Conservation (phyloP, 1,140 invertebrate species). For the Bemisia tabaci region DNA sequence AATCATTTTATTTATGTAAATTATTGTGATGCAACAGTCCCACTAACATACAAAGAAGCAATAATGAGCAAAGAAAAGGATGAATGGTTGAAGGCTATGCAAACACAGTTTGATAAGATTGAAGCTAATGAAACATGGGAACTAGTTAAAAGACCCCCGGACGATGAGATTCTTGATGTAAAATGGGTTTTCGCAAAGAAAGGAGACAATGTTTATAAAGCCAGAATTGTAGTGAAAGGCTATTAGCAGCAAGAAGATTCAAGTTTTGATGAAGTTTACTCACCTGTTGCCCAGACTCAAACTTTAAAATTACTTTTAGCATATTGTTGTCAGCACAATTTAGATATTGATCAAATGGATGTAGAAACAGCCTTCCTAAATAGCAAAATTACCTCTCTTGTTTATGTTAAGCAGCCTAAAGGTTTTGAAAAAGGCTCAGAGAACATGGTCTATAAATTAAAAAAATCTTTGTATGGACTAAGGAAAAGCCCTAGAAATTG, state of each 20-base stretch:
- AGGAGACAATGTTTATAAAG: constrained; percentile 18
- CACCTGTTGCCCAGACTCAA: constrained; percentile 17
- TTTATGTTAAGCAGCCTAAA: constrained; percentile 25
- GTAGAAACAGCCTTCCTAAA: constrained; percentile 24
- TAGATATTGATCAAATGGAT: constrained; percentile 17
- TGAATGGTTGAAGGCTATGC: constrained; percentile 14
- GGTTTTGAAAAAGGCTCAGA: constrained; percentile 5
- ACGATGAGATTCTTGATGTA: constrained; percentile 16
- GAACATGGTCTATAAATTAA: constrained; percentile 13
- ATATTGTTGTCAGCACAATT: constrained; percentile 11
- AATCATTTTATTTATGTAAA: no score
- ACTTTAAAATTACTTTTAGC: constrained; percentile 19
- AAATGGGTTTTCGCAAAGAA: constrained; percentile 20
- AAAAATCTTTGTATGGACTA: constrained; percentile 20
- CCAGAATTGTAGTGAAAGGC: constrained; percentile 19
- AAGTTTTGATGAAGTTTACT: constrained; percentile 21
- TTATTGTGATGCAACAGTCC: background rate
- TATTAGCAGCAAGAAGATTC: constrained; percentile 19
- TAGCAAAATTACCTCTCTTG: constrained; percentile 19
- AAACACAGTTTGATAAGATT: constrained; percentile 10
- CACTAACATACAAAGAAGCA: constrained; percentile 1
- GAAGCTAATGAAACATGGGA: constrained; percentile 20
- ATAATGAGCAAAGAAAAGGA: background rate
- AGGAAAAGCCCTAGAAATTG: constrained; percentile 22
- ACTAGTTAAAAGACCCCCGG: constrained; percentile 16